These are phyloP conservation scores for Ochropleura plecta DNA, from an alignment of 2,888 invertebrate species.

Conservation along the genomic window DNA sequence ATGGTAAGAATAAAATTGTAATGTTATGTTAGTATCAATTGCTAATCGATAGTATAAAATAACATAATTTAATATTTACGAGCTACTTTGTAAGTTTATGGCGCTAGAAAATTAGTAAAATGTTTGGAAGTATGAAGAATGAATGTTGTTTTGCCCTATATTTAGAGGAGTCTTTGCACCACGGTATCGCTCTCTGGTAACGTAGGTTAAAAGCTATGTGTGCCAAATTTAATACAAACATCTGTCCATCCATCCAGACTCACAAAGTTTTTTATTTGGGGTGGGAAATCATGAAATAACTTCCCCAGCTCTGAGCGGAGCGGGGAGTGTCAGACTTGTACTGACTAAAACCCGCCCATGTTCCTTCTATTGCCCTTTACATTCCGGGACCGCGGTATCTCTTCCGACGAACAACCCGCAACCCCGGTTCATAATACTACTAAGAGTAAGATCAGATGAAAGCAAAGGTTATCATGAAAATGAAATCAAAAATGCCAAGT, in stretches of 20 bases:
- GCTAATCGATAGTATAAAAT: not conserved
- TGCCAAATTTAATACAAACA: not conserved
- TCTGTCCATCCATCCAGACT: not conserved
- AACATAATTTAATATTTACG: not conserved
- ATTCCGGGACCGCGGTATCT: no score
- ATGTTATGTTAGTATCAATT: conserved; percentile 14
- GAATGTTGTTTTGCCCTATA: not conserved
- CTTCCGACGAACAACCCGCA: no score
- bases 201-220: not conserved
- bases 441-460: not conserved
- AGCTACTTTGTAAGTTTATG: not conserved
- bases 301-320: no score
- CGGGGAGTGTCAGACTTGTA: no score
- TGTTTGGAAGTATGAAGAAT: not conserved
- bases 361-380: no score
- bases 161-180: not conserved
- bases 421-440: no score
- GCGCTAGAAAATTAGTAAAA: not conserved
- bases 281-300: no score
- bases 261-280: not conserved
- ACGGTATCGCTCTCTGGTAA: not conserved
- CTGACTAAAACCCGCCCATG: no score
- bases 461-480: not conserved
- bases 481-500: not conserved
- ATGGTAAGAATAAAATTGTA: conserved; percentile 31